These are phyloP conservation scores for Phaethornis superciliosus DNA, from an alignment of 2,113 vertebrate species.

Conservation along the genomic window DNA sequence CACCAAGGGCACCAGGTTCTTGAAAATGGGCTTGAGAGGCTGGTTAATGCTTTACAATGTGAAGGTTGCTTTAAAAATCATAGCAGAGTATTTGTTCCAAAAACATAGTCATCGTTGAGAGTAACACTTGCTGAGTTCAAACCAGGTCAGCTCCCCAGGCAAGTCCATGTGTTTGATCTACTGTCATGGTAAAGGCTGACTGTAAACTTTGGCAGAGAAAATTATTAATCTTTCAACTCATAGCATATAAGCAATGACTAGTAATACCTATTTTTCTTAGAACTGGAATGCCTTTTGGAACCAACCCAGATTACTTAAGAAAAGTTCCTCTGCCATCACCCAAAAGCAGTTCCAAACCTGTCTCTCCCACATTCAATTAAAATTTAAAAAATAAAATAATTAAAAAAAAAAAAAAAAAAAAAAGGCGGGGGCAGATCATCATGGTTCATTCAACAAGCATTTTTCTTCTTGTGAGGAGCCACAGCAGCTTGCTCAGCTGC, in stretches of 20 bases:
- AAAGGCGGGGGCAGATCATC: background rate
- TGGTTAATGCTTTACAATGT: conserved; percentile 14
- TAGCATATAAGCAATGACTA: conserved; percentile 24
- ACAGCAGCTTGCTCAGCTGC: background rate
- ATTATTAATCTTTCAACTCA: conserved; percentile 52
- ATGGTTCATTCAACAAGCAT: background rate
- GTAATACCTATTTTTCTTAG: conserved; percentile 62
- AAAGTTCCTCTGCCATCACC: background rate
- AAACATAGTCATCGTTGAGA: conserved; percentile 10
- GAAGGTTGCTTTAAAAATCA: conserved; percentile 35
- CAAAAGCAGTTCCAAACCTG: conserved; percentile 30
- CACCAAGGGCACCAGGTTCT: background rate
- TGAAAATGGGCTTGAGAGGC: background rate
- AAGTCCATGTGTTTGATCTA: conserved; percentile 7
- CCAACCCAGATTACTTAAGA: conserved; percentile 25
- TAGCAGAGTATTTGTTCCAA: conserved; percentile 9
- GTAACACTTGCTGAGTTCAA: conserved; percentile 40
- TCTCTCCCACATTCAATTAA: conserved; percentile 27
- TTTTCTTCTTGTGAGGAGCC: background rate
- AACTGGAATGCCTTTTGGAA: conserved; percentile 56
- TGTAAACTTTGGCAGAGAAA: conserved; percentile 46
- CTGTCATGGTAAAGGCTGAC: conserved; percentile 31
- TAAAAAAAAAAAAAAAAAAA: background rate
- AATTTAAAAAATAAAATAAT: background rate
- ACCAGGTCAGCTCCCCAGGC: conserved; percentile 57